Base-by-base conservation (phyloP, 2,797 vertebrate genomes). In the Psittacula echo region DNA sequence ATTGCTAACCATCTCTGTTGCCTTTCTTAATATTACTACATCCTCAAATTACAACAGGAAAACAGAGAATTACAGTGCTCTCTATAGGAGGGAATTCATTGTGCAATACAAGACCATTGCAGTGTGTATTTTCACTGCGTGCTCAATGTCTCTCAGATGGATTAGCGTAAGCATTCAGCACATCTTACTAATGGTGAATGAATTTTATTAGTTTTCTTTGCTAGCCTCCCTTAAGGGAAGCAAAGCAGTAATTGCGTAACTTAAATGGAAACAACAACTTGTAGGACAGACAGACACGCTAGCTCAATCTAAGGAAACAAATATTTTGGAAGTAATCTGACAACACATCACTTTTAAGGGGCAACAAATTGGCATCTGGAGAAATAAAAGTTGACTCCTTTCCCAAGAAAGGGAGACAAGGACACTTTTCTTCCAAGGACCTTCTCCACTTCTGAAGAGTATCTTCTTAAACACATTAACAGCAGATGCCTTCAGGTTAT, bases 11-110 rank as follows among this genome's bases (percentile, higher is more conserved):
- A 86, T n/a, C 50, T 91, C 91, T 60, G 48, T 58, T 91, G 85
- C 44, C 62, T 68, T 87, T 81, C 56, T 89, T 86, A 84, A 62
- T 89, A 90, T 84, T 79, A 73, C 61, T 84, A 71, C 21, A 61
- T 62, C 76, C 47, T 92, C 48, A 80, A 94, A 89, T 89, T 89
- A 73, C 64, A 75, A 39, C 22, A 89, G 41, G 67, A 93, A 96
- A 95, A 73, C 48, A 70, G 76, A 80, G 92, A 90, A 96, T 89
- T 82, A 84, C 67, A 94, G 84, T 85, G 81, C n/a, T 74, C 73
- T 94, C 94, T 82, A 53, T 87, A 89, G 93, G 89, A 96, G 64
- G 56, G 73, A 92, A 85, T 56, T 82, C 80, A 90, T 5, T 73
- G 78, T 48, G 45, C 87, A 80, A 61, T 3, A 75, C 48, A 89